Percentiles rank a stretch among this genome's conserved stretches.
Conservation (phyloP, 2,888 invertebrate species). For the Athalia cordata region DNA sequence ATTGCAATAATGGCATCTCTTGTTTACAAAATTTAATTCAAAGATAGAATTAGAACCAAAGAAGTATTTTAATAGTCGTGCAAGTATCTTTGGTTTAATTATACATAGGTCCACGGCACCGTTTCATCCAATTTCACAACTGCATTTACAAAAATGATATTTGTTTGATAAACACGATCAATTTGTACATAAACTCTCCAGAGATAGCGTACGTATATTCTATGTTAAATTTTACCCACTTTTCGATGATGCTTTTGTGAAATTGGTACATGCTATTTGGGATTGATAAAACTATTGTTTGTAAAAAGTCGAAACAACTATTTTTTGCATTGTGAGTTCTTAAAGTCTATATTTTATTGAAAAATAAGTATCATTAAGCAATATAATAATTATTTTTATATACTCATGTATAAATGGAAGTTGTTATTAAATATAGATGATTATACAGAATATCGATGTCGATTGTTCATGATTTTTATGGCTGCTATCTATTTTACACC, state of each 20-base stretch:
- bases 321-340: slow-evolving; percentile 21
- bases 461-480: not conserved
- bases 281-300: slow-evolving; percentile 17
- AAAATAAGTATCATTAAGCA: slow-evolving; percentile 55
- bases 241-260: slow-evolving; percentile 28
- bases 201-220: slow-evolving; percentile 6
- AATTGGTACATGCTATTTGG: slow-evolving; percentile 25
- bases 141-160: slow-evolving; percentile 9
- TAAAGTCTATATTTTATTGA: slow-evolving; percentile 56
- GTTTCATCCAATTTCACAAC: slow-evolving; percentile 22
- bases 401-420: slow-evolving; percentile 48
- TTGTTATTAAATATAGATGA: slow-evolving; percentile 41
- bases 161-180: slow-evolving; percentile 30
- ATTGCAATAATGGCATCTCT: not conserved
- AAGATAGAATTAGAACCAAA: slow-evolving; percentile 22
- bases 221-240: slow-evolving; percentile 11
- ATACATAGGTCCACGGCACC: not conserved
- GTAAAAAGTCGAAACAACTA: slow-evolving; percentile 10
- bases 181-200: slow-evolving; percentile 47
- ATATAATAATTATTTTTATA: slow-evolving; percentile 65
- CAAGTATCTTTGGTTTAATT: not conserved
- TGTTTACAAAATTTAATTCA: not conserved
- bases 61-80: slow-evolving; percentile 21
- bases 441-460: slow-evolving; percentile 19
- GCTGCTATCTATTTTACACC: not conserved